Evolutionary conservation across 1,140 invertebrate genomes (phyloP), one percentile per base, ranked within the genome.

Genomic region (Spodoptera frugiperda): DNA sequence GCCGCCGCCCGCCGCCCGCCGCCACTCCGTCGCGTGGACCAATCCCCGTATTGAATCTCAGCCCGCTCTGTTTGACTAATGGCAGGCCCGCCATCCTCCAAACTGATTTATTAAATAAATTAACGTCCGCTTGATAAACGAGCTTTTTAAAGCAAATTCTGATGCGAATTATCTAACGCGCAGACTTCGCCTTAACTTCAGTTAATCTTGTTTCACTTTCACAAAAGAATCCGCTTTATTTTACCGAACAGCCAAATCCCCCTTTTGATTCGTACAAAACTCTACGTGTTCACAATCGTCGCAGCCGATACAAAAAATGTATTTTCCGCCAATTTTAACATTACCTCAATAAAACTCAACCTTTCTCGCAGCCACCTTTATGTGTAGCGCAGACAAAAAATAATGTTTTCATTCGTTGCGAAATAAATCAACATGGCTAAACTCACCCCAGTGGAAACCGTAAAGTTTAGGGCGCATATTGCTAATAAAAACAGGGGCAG

Each of bases 91-190:
- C 78, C 85, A 80, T 79, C 83, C 72, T 80, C 80, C 79, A 78
- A 84, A 84, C 88, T 89, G 87, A 92, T 90, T 92, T 92, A 92
- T 92, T 92, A 87, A 91, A 92, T 90, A 89, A 92, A 91, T 92
- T 87, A 88, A 89, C 83, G 85, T 85, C 79, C 65, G 54, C 75
- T 73, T 88, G 87, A 91, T 88, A 86, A 89, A 92, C 85, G 88
- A 87, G 72, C 82, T 76, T 81, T 82, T 85, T 82, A 83, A 77
- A 82, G 75, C 81, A 82, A 85, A 88, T 81, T 82, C 65, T 80
- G 53, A 77, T 71, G 80, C 77, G 71, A 78, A 78, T 77, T 77
- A 77, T 63, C 53, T 44, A 74, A 75, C 53, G 39, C 44, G 9
- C 39, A 53, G 49, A 39, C 72, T 63, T 54, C 57, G 59, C 71